Conservation (phyloP, 1,140 invertebrate genomes). For the Portunus trituberculatus region DNA sequence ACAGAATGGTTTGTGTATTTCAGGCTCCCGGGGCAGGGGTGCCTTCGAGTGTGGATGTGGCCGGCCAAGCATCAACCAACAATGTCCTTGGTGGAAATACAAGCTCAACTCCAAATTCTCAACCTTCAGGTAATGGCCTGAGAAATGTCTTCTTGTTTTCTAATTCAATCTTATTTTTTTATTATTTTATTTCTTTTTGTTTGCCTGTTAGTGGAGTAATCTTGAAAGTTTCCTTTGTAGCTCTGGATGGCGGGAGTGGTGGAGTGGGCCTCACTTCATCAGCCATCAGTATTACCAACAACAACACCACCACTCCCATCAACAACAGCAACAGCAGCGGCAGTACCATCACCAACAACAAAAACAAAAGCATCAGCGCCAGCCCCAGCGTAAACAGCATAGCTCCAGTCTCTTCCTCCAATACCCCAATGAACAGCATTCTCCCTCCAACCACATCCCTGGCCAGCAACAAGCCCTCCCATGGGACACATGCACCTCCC, state of each 20-base stretch:
- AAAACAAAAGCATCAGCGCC: slow-evolving; percentile 59
- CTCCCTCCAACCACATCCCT: neutral
- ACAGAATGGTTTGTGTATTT: neutral
- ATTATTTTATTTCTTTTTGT: neutral
- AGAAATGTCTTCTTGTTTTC: neutral
- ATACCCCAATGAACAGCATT: slow-evolving; percentile 33
- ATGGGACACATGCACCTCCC: too few species aligned
- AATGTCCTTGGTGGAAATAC: slow-evolving; percentile 51
- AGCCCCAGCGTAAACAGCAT: slow-evolving; percentile 56
- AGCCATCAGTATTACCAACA: slow-evolving; percentile 55
- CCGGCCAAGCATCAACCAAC: slow-evolving; percentile 70
- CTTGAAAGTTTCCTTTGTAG: slow-evolving; percentile 2
- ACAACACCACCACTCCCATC: slow-evolving; percentile 57
- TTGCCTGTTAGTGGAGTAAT: slow-evolving; percentile 19
- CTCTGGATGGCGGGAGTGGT: slow-evolving; percentile 65
- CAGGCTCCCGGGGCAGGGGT: slow-evolving; percentile 74
- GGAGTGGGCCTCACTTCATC: slow-evolving; percentile 41
- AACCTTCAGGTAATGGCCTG: slow-evolving; percentile 61
- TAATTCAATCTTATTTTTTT: neutral
- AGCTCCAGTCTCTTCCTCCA: slow-evolving; percentile 36
- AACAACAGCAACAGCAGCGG: slow-evolving; percentile 65
- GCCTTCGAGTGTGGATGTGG: slow-evolving; percentile 75
- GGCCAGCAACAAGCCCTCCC: neutral
- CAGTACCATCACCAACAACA: slow-evolving; percentile 62
- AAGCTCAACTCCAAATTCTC: slow-evolving; percentile 71